Conservation (phyloP, 2,113 vertebrate genomes). For the Solea solea region DNA sequence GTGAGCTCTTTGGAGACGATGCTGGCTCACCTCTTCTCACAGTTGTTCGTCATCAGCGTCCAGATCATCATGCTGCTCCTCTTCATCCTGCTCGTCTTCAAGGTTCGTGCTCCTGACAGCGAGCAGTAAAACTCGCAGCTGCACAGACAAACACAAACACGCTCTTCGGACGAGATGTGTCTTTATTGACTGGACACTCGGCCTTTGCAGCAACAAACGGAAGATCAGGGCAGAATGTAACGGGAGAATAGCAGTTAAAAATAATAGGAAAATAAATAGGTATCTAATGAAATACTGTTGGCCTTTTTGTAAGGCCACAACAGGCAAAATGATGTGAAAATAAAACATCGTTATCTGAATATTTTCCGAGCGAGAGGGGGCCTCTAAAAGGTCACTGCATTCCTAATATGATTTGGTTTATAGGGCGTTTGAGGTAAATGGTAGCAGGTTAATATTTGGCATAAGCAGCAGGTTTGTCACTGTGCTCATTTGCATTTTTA, state of each 20-base stretch:
- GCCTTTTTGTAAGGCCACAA: not conserved
- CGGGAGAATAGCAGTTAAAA: not conserved
- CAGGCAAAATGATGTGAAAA: not conserved
- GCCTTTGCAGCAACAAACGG: not conserved
- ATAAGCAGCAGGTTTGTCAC: not conserved
- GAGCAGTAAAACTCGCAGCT: not conserved
- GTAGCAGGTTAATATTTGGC: constrained; percentile 17
- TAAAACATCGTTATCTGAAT: not conserved
- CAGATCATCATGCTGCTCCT: constrained; percentile 83
- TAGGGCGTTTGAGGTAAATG: not conserved
- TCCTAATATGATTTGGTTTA: not conserved
- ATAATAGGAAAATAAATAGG: not conserved
- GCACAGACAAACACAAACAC: constrained; percentile 4
- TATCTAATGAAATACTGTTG: not conserved
- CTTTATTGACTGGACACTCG: constrained; percentile 26
- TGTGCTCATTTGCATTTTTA: constrained; percentile 36
- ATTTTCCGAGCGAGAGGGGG: not conserved
- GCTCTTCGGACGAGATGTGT: not conserved
- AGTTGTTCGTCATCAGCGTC: constrained; percentile 84
- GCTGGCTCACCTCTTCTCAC: constrained; percentile 84
- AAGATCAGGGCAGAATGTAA: not conserved
- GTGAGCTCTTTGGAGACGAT: constrained; percentile 84
- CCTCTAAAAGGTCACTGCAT: not conserved
- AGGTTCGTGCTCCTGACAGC: constrained; percentile 55
- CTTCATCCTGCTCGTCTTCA: constrained; percentile 82